Conservation (phyloP, 2,888 invertebrate genomes). For the Drosophila meridionalis region DNA sequence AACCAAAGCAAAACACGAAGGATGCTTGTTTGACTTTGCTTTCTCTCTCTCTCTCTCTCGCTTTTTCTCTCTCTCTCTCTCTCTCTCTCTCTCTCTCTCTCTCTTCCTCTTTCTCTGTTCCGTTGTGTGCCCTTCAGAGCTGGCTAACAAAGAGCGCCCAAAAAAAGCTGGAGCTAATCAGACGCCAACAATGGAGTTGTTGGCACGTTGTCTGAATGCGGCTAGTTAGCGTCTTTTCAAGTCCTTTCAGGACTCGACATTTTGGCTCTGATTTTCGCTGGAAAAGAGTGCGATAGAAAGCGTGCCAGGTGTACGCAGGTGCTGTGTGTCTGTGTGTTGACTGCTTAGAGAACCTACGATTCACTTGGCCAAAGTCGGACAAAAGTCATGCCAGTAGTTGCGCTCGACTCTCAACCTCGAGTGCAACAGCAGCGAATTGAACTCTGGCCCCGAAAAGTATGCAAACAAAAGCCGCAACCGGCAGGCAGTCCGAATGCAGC, state of each 20-base stretch:
- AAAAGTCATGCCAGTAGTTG: constrained; percentile 36
- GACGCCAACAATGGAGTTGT: constrained; percentile 43
- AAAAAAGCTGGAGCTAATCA: constrained; percentile 27
- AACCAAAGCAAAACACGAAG: constrained; percentile 13
- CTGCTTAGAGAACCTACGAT: constrained; percentile 8
- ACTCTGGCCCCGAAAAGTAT: constrained; percentile 31
- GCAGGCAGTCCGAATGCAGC: constrained; percentile 9
- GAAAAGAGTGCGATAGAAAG: not conserved
- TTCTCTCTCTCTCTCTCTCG: not conserved
- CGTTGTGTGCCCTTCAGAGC: not conserved
- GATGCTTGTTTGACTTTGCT: constrained; percentile 10
- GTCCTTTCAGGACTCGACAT: constrained; percentile 3
- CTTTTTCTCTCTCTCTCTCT: not conserved
- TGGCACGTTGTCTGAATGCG: constrained; percentile 56
- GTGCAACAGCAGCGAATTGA: constrained; percentile 40
- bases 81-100: not conserved
- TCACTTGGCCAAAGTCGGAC: constrained; percentile 8
- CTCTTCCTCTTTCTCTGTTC: not conserved
- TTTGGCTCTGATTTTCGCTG: constrained; percentile 30
- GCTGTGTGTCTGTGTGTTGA: not conserved
- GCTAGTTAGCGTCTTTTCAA: constrained; percentile 63
- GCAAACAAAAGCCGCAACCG: constrained; percentile 26
- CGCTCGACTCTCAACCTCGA: constrained; percentile 16
- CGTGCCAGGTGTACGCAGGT: not conserved
- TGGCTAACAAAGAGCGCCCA: constrained; percentile 25